phyloP scores from a whole-genome alignment of 2,888 invertebrate genomes.

The Malthinus flaveolus region DNA sequence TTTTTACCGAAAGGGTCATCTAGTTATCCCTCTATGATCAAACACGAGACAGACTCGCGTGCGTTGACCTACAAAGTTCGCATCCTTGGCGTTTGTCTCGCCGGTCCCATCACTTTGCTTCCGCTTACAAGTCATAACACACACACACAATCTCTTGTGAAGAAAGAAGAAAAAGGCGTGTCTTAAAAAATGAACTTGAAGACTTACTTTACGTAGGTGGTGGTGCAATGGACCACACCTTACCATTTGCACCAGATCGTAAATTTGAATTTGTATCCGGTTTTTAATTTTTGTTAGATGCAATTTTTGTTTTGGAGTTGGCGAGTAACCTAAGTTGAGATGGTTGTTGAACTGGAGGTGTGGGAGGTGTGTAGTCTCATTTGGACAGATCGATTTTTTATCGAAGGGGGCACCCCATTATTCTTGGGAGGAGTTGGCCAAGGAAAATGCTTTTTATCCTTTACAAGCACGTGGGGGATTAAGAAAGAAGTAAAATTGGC shows the following conservation, averaged over 20 bases:
- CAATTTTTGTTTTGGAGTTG: too few species aligned
- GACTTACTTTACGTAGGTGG: constrained; percentile 11
- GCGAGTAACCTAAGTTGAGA: too few species aligned
- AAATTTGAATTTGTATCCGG: background rate
- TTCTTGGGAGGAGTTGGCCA: too few species aligned
- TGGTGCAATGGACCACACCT: background rate
- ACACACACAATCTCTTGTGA: background rate
- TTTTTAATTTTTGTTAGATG: too few species aligned
- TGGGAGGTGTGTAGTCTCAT: too few species aligned
- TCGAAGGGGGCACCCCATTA: too few species aligned
- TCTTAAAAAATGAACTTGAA: constrained; percentile 11
- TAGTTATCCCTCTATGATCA: constrained; percentile 2
- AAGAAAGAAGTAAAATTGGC: too few species aligned
- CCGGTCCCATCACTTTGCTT: constrained; percentile 29
- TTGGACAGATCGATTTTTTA: too few species aligned
- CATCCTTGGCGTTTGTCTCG: constrained; percentile 35
- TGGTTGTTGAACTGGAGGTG: too few species aligned
- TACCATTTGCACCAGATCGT: background rate
- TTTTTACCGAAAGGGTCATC: constrained; percentile 4
- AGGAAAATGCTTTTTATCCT: too few species aligned
- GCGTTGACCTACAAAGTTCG: constrained; percentile 32
- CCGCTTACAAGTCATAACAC: too few species aligned
- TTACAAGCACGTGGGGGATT: too few species aligned
- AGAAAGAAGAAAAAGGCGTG: constrained; percentile 16
- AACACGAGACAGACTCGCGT: constrained; percentile 22